Evolutionary conservation across 2,888 invertebrate genomes (phyloP).

Genomic region (Cryptocephalus moraei): DNA sequence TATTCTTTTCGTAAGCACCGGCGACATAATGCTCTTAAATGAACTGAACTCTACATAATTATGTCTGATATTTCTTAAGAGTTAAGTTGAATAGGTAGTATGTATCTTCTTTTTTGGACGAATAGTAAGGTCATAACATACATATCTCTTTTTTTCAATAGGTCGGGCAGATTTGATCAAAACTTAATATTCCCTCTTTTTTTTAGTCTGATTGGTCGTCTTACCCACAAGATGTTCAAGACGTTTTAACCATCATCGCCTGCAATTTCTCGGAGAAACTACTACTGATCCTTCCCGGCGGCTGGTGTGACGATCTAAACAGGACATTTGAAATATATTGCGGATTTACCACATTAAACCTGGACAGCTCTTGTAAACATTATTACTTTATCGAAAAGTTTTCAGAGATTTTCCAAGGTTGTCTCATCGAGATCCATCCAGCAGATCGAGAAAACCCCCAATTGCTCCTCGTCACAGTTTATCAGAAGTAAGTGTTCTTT

Average conservation of each 20-base stretch:
- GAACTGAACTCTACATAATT: no score
- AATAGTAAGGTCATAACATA: no score
- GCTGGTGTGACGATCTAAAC: slow-evolving; percentile 16
- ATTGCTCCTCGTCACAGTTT: no score
- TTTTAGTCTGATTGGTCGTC: slow-evolving; percentile 8
- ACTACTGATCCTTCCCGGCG: slow-evolving; percentile 16
- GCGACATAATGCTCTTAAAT: no score
- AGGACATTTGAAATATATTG: slow-evolving; percentile 27
- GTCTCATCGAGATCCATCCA: slow-evolving; percentile 16
- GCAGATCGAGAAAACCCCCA: slow-evolving; percentile 1
- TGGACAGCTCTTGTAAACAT: slow-evolving; percentile 12
- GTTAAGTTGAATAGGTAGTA: not conserved
- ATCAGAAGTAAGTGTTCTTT: no score
- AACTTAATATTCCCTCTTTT: slow-evolving; percentile 1
- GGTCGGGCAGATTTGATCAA: no score
- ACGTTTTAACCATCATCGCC: slow-evolving; percentile 17
- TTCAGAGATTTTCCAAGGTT: slow-evolving; percentile 19
- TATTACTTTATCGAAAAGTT: slow-evolving; percentile 20
- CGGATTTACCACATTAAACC: slow-evolving; percentile 17
- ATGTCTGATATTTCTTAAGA: not conserved
- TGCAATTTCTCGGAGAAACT: slow-evolving; percentile 17
- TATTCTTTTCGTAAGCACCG: no score
- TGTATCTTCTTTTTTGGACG: no score
- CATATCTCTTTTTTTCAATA: no score
- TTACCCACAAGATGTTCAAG: slow-evolving; percentile 12